Evolutionary conservation across 2,113 vertebrate genomes (phyloP).

Genomic region (Boulengeromyrus knoepffleri): DNA sequence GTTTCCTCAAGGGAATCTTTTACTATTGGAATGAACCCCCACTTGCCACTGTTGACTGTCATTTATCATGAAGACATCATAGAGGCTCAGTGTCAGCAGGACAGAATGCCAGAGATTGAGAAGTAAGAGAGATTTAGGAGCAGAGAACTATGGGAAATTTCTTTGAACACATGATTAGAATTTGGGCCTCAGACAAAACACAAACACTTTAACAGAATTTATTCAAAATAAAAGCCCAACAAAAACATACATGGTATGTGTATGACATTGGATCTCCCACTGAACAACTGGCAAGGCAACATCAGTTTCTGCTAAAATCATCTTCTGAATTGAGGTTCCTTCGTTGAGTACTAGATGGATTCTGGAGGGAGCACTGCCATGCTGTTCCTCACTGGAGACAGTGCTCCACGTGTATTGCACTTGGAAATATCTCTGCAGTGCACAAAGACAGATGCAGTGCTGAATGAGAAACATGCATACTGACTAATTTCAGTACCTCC

Average conservation of each 20-base stretch:
- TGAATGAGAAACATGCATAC: background rate
- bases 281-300: background rate
- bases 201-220: conserved; percentile 2
- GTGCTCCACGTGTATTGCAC: conserved; percentile 63
- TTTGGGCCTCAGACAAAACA: background rate
- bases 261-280: conserved; percentile 16
- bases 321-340: conserved; percentile 42
- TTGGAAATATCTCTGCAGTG: conserved; percentile 64
- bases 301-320: background rate
- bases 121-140: background rate
- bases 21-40: background rate
- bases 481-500: too few species aligned
- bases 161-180: background rate
- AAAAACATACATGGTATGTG: conserved; percentile 51
- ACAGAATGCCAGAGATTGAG: background rate
- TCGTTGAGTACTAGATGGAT: conserved; percentile 53
- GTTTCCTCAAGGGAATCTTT: background rate
- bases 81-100: background rate
- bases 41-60: background rate
- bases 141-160: background rate
- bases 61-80: background rate
- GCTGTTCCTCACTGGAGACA: conserved; percentile 75
- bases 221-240: conserved; percentile 32
- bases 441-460: conserved; percentile 23
- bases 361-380: conserved; percentile 57